Evolutionary conservation across 1,140 invertebrate species (phyloP), one percentile per base, ranked within the genome.

Genomic region (Pseudomyrmex sp.): DNA sequence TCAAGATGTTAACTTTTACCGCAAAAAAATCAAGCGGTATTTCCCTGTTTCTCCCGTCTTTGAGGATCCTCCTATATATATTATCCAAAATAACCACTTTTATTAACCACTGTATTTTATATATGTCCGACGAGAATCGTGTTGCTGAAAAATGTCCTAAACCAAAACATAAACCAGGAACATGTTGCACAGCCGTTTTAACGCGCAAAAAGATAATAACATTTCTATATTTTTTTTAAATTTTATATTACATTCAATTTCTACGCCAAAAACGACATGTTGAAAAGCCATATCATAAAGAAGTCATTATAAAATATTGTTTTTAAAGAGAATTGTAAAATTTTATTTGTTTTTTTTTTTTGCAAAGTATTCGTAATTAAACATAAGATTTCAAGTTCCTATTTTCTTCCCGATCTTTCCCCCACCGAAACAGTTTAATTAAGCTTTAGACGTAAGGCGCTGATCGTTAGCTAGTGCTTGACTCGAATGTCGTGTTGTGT

Each of bases 401-500:
- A 65, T 58, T 58, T 84, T 61, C 18, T 15, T 80, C 68, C 82
- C 61, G 44, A 82, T 73, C 54, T 73, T 69, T 58, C 35, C 35
- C 35, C 7, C 7, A 86, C 69, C 62, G 72, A 77, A 72, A 76
- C 65, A 75, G 70, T 82, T 87, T 82, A 89, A 88, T 88, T 89
- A 89, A 91, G 91, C 91, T 91, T 92, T 92, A 93, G 85, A 91
- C 87, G 88, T 92, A 91, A 91, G 85, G 87, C 88, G 91, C 89
- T 92, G 91, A 90, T 91, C 89, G 90, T 90, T 91, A 90, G 91
- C 86, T 92, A 92, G 89, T 92, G 93, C 92, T 92, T 93, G 92
- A 93, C 74, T 91, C 88, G 91, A 92, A 92, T 93, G 92, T 94
- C 85, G 93, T 93, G 90, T 93, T 94, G 92, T 93, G 90, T 93